Evolutionary conservation across 2,797 vertebrate genomes (phyloP).

Genomic region (Dendrocincla fuliginosa): DNA sequence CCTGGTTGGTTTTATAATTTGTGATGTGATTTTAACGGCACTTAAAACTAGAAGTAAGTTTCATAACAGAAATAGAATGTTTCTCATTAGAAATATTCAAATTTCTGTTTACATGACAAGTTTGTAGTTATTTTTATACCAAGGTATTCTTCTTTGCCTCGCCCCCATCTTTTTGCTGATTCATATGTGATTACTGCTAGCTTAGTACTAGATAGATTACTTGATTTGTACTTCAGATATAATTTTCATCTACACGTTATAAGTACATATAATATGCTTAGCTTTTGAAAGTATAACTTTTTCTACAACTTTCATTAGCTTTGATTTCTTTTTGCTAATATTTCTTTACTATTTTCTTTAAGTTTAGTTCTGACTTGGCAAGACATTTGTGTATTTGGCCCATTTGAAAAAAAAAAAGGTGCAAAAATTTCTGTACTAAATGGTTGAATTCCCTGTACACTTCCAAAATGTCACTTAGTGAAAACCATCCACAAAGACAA

Average conservation of each 20-base stretch:
- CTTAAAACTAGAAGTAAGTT: not conserved
- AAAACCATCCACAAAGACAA: not conserved
- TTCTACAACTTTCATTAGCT: not conserved
- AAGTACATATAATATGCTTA: not conserved
- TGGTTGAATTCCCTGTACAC: not conserved
- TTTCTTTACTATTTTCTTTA: not conserved
- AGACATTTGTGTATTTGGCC: not conserved
- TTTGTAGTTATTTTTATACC: not conserved
- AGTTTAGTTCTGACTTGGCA: not conserved
- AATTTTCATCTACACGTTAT: not conserved
- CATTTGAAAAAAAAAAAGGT: rapidly evolving
- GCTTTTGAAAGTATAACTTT: not conserved
- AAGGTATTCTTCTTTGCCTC: not conserved
- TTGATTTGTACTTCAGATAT: not conserved
- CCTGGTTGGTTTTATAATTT: not conserved
- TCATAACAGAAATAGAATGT: not conserved
- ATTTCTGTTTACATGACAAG: not conserved
- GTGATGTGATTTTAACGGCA: not conserved
- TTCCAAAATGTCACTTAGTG: not conserved
- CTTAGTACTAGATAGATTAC: not conserved
- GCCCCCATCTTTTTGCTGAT: not conserved
- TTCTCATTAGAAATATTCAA: not conserved
- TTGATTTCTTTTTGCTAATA: not conserved
- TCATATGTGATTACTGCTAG: not conserved
- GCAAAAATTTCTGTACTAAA: not conserved